Evolutionary conservation across 1,140 invertebrate genomes (phyloP).

Genomic region (Whitmania pigra): DNA sequence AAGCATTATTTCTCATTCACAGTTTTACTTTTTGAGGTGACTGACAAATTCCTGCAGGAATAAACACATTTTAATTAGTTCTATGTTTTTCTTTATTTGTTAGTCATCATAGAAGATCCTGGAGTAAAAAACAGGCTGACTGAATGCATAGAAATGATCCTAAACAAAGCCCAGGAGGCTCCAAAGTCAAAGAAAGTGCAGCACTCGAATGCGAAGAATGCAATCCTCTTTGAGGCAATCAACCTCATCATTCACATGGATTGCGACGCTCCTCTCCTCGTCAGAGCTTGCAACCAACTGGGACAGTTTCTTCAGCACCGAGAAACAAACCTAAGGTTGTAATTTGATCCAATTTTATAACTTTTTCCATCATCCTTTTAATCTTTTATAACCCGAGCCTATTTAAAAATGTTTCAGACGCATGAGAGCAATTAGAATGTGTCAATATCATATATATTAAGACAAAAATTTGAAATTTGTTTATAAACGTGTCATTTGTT

Average conservation of each 20-base stretch:
- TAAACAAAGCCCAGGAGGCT: slow-evolving; percentile 98
- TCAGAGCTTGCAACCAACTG: slow-evolving; percentile 93
- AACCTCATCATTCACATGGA: slow-evolving; percentile 99
- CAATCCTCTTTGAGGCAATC: slow-evolving; percentile 97
- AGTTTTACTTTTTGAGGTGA: no score
- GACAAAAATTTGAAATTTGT: no score
- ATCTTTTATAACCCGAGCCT: no score
- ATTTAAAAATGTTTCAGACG: no score
- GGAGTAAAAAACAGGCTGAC: slow-evolving; percentile 55
- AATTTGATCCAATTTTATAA: background rate
- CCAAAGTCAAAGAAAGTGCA: slow-evolving; percentile 99
- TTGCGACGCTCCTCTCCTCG: slow-evolving; percentile 84
- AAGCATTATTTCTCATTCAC: no score
- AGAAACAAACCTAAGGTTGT: slow-evolving; percentile 82
- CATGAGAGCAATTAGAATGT: no score
- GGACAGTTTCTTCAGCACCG: slow-evolving; percentile 95
- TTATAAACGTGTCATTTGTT: no score
- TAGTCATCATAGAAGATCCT: slow-evolving; percentile 19
- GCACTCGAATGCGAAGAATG: slow-evolving; percentile 99
- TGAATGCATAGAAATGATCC: slow-evolving; percentile 97
- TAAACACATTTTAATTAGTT: no score
- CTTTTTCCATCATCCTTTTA: no score
- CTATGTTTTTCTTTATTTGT: no score
- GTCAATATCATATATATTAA: no score
- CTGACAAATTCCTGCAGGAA: no score